Base-by-base conservation (phyloP, 2,797 vertebrate species). In the Rhyacichthys aspro region DNA sequence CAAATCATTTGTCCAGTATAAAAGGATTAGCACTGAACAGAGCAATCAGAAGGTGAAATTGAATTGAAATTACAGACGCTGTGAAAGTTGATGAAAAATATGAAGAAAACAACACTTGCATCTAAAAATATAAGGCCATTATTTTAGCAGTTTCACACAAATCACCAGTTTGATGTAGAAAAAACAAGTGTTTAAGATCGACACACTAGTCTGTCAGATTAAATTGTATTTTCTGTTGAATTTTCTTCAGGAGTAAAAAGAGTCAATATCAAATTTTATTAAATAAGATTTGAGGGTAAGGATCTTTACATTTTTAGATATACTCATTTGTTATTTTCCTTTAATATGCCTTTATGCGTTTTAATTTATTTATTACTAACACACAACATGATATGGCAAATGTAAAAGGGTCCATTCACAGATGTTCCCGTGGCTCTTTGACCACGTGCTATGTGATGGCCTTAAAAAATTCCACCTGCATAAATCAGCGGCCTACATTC, bases 11-110 rank as follows among this genome's bases (percentile, higher is more conserved):
- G 11, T 70, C 63, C 64, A 67, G 69, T 70, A 82, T 38, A 70
- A 53, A 78, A 78, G 78, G 87, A 90, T 90, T 88, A 86, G 80
- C 82, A 82, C 90, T 89, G 78, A 87, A 76, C 80, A 85, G 81
- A 81, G 85, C 86, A 90, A 91, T 91, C 87, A 89, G 79, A 85
- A 76, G 61, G 76, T 83, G 83, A 91, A 91, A 92, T 93, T 92
- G 88, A 88, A 82, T 53, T 78, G 76, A 89, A 90, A 90, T 90
- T 84, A 88, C 82, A 81, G 78, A 85, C 66, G 78, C 79, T 89
- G 86, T 82, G 74, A 84, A 84, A 72, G 72, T 72, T 84, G 84
- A 89, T 89, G 78, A 80, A 84, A 84, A 73, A 89, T 64, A 74
- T 36, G 4, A 28, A 63, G 61, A 77, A 63, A 73, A 72, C 63